These are phyloP conservation scores for Diachasmimorpha longicaudata DNA, from an alignment of 1,140 invertebrate genomes.

Conservation along the genomic window DNA sequence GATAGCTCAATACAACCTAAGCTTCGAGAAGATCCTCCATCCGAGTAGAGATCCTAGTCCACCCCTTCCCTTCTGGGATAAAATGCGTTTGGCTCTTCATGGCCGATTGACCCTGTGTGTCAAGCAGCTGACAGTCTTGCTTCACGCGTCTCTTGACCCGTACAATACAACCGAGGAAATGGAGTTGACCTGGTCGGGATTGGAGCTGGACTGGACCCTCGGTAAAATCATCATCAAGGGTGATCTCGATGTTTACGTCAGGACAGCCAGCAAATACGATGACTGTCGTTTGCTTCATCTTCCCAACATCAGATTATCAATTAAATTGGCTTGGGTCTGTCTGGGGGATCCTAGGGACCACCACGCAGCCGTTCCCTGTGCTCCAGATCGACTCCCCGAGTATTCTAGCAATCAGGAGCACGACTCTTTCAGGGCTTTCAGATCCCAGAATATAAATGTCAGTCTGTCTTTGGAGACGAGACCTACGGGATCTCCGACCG, in stretches of 20 bases:
- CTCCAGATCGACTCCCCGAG: conserved; percentile 95
- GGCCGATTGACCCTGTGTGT: conserved; percentile 89
- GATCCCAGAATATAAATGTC: conserved; percentile 92
- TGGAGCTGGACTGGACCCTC: conserved; percentile 95
- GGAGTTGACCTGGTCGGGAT: conserved; percentile 93
- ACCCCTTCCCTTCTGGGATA: conserved; percentile 97
- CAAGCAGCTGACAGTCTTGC: conserved; percentile 82
- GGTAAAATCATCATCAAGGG: conserved; percentile 67
- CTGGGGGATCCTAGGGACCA: conserved; percentile 94
- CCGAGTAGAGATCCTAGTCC: conserved; percentile 93
- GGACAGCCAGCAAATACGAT: conserved; percentile 98
- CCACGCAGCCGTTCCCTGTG: conserved; percentile 94
- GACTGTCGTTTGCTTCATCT: conserved; percentile 92
- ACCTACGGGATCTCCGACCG: conserved; percentile 64
- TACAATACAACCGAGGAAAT: conserved; percentile 99
- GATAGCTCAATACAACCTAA: conserved; percentile 92
- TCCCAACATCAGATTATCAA: conserved; percentile 84
- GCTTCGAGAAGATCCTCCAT: conserved; percentile 84
- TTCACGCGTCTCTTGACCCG: conserved; percentile 95
- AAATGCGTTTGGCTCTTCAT: conserved; percentile 90
- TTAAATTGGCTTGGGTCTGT: conserved; percentile 91
- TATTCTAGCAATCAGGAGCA: conserved; percentile 95
- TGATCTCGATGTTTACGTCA: conserved; percentile 80
- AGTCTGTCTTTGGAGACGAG: conserved; percentile 90
- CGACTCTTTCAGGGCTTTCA: conserved; percentile 88